A percentile compares a stretch with the other conserved stretches of the same genome.
Conservation (phyloP, 1,140 invertebrate species). For the Aphis craccivora region DNA sequence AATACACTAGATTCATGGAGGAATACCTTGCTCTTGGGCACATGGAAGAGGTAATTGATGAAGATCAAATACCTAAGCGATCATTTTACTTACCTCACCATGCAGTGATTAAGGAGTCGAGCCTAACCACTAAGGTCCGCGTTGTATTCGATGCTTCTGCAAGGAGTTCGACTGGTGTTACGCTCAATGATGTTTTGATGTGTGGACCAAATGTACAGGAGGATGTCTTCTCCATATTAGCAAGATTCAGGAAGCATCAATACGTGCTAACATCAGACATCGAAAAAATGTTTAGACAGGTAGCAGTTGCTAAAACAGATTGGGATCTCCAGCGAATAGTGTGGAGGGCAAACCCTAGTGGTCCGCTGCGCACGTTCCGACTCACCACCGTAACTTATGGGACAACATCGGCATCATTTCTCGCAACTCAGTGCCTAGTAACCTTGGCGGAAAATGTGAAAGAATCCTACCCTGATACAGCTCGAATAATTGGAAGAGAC, state of each 20-base stretch:
- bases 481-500: not conserved
- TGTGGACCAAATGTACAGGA: constrained; percentile 61
- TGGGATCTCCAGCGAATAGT: constrained; percentile 61
- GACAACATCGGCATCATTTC: constrained; percentile 62
- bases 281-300: constrained; percentile 60
- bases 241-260: constrained; percentile 61
- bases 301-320: constrained; percentile 62
- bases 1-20: not conserved
- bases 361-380: constrained; percentile 62
- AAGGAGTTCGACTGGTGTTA: constrained; percentile 60
- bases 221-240: constrained; percentile 62
- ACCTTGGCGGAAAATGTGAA: constrained; percentile 63
- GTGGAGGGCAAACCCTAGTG: constrained; percentile 60
- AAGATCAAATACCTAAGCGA: not conserved
- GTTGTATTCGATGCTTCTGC: no score
- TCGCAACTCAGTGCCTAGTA: constrained; percentile 63
- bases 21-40: not conserved
- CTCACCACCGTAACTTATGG: constrained; percentile 60
- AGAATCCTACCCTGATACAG: constrained; percentile 59
- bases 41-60: not conserved
- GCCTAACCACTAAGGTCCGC: not conserved
- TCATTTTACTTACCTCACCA: constrained; percentile 62
- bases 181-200: constrained; percentile 63
- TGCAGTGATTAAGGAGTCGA: constrained; percentile 59
- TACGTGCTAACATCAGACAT: constrained; percentile 63